These are phyloP conservation scores for Ganaspis sp. DNA, from an alignment of 1,140 invertebrate species.

Conservation along the genomic window DNA sequence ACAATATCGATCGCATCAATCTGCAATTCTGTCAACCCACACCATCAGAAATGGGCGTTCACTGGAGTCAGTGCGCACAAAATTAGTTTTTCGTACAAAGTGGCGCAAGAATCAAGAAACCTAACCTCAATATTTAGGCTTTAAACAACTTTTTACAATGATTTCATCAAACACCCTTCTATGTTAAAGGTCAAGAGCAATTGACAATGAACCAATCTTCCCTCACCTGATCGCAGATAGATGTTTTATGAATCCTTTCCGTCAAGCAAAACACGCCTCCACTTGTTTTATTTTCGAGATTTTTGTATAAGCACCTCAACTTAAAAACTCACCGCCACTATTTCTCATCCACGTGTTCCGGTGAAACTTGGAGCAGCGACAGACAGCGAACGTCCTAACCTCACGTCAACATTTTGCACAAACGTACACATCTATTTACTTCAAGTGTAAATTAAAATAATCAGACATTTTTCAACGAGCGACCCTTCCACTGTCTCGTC, in stretches of 20 bases:
- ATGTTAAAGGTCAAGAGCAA: not conserved
- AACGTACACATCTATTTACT: conserved; percentile 54
- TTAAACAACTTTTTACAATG: not conserved
- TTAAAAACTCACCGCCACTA: not conserved
- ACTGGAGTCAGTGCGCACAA: conserved; percentile 64
- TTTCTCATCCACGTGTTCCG: conserved; percentile 48
- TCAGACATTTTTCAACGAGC: conserved; percentile 70
- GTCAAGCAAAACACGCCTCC: conserved; percentile 21
- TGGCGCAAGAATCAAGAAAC: conserved; percentile 44
- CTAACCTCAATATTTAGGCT: conserved; percentile 54
- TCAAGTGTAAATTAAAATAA: conserved; percentile 65
- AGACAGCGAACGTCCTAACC: conserved; percentile 30
- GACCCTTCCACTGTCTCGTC: conserved; percentile 68
- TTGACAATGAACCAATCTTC: not conserved
- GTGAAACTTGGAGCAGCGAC: conserved; percentile 33
- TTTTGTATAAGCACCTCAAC: not conserved
- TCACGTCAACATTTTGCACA: conserved; percentile 38
- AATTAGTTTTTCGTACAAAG: conserved; percentile 54
- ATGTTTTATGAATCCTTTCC: not conserved
- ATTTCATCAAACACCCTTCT: not conserved
- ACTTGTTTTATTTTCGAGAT: conserved; percentile 34
- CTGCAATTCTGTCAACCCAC: conserved; percentile 66
- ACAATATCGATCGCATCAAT: conserved; percentile 74
- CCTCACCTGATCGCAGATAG: not conserved
- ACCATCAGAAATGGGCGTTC: conserved; percentile 72